These are phyloP conservation scores for Miniopterus natalensis DNA, from an alignment of 2,113 vertebrate genomes.

Conservation along the genomic window DNA sequence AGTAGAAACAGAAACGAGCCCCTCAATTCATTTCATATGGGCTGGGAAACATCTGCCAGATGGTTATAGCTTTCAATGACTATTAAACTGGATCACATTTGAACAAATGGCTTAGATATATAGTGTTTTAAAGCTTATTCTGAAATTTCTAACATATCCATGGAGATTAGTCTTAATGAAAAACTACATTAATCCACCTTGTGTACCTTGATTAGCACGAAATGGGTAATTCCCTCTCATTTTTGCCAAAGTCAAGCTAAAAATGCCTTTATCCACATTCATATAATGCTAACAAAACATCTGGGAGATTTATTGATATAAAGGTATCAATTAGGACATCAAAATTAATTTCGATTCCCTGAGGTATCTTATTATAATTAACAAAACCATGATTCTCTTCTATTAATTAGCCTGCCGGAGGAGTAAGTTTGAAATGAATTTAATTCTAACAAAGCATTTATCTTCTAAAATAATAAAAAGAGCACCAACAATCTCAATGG, in stretches of 20 bases:
- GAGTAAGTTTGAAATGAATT: slow-evolving; percentile 86
- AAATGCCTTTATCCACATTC: slow-evolving; percentile 71
- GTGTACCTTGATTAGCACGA: slow-evolving; percentile 59
- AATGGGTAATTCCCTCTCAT: slow-evolving; percentile 66
- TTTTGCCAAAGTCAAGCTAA: slow-evolving; percentile 74
- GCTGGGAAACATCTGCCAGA: slow-evolving; percentile 44
- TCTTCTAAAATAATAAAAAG: slow-evolving; percentile 84
- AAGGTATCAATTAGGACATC: slow-evolving; percentile 86
- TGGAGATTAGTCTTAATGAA: slow-evolving; percentile 78
- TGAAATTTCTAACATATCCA: slow-evolving; percentile 57
- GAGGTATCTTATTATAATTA: slow-evolving; percentile 90
- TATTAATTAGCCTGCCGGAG: slow-evolving; percentile 88
- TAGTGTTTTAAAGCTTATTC: slow-evolving; percentile 49
- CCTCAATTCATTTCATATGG: slow-evolving; percentile 13
- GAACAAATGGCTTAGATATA: slow-evolving; percentile 64
- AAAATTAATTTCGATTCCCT: slow-evolving; percentile 90
- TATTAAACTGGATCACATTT: slow-evolving; percentile 56
- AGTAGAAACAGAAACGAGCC: slow-evolving; percentile 50
- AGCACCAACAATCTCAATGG: slow-evolving; percentile 80
- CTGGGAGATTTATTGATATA: slow-evolving; percentile 83
- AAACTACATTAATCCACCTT: slow-evolving; percentile 68
- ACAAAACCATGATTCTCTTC: slow-evolving; percentile 86
- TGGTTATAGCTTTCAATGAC: slow-evolving; percentile 52
- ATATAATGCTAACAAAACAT: slow-evolving; percentile 79
- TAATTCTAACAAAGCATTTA: slow-evolving; percentile 87